phyloP scores from a whole-genome alignment of 1,140 invertebrate species.

The Periplaneta americana region DNA sequence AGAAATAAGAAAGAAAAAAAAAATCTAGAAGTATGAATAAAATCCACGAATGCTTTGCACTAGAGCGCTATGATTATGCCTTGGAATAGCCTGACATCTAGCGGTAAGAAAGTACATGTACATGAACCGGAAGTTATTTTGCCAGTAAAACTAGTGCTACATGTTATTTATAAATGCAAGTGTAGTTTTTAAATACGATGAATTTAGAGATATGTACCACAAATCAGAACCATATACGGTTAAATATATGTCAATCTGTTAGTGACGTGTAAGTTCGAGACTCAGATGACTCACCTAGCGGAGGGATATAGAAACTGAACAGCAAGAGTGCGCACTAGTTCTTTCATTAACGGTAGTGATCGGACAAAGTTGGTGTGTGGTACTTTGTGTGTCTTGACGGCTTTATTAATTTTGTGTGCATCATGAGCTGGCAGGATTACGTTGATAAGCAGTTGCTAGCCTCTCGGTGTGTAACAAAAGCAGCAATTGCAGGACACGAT shows the following conservation, averaged over 20 bases:
- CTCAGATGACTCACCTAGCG: background rate
- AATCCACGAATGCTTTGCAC: too few relatives aligned
- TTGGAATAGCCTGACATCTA: background rate
- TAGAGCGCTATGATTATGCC: background rate
- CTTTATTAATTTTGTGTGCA: conserved; percentile 28
- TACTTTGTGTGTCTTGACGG: conserved; percentile 13
- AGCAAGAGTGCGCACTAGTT: background rate
- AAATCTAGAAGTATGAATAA: background rate
- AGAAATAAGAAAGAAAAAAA: background rate
- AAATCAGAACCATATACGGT: too few relatives aligned
- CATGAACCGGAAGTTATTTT: background rate
- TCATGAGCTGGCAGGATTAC: conserved; percentile 97
- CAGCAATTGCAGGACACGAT: conserved; percentile 90
- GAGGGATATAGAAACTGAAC: background rate
- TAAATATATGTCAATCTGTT: background rate
- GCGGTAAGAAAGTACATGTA: background rate
- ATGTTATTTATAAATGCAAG: background rate
- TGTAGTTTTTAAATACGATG: background rate
- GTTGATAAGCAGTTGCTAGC: conserved; percentile 94
- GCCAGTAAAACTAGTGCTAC: background rate
- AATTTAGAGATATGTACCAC: background rate
- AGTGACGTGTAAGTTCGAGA: background rate
- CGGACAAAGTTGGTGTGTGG: conserved; percentile 15
- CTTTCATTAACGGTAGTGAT: conserved; percentile 15
- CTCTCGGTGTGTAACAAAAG: conserved; percentile 87